phyloP scores from a whole-genome alignment of 2,113 vertebrate genomes.

The Scortum barcoo region DNA sequence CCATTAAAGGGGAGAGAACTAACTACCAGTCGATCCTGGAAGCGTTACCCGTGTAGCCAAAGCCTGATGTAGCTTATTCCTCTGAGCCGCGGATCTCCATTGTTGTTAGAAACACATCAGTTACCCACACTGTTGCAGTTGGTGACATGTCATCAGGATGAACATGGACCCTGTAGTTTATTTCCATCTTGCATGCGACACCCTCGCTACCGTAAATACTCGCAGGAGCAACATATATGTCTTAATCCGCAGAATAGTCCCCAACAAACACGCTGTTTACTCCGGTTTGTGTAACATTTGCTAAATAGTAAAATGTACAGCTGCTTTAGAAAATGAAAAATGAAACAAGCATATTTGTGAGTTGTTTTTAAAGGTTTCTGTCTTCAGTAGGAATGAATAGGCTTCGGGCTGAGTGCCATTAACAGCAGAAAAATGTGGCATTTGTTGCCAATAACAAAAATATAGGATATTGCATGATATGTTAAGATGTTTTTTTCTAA shows the following conservation, averaged over 20 bases:
- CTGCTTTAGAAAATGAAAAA: neutral
- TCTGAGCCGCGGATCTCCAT: too few relatives aligned
- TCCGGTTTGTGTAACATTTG: neutral
- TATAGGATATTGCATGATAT: too few relatives aligned
- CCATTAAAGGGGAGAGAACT: too few relatives aligned
- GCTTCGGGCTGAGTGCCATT: neutral
- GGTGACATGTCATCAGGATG: neutral
- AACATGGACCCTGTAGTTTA: neutral
- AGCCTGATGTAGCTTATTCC: too few relatives aligned
- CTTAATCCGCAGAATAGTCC: neutral
- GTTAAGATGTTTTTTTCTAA: neutral
- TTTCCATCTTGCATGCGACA: neutral
- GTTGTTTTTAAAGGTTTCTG: neutral
- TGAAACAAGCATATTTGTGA: neutral
- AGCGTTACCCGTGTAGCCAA: too few relatives aligned
- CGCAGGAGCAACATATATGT: neutral
- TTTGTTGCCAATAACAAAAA: neutral
- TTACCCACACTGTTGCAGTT: too few relatives aligned
- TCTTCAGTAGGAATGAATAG: neutral
- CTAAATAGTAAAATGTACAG: neutral
- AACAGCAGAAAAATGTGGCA: neutral
- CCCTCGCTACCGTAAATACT: neutral
- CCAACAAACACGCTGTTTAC: neutral
- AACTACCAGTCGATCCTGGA: too few relatives aligned
- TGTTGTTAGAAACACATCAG: too few relatives aligned